Evolutionary conservation across 2,888 invertebrate genomes (phyloP).

Genomic region (Polydrusus tereticollis): DNA sequence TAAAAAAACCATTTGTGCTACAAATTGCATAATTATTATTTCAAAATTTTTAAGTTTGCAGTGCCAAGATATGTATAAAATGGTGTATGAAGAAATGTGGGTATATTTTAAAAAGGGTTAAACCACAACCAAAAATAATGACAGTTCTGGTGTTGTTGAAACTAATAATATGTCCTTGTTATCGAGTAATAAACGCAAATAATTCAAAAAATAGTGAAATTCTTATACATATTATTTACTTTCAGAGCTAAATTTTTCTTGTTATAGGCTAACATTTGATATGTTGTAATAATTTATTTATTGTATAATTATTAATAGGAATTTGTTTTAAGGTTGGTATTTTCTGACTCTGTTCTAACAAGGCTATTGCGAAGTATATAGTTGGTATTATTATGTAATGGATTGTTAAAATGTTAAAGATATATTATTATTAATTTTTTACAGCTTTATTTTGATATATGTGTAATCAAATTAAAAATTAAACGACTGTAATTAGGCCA

Average conservation of each 20-base stretch:
- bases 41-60: too few relatives aligned
- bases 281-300: neutral
- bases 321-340: slow-evolving; percentile 56
- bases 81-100: neutral
- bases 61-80: neutral
- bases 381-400: slow-evolving; percentile 60
- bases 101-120: slow-evolving; percentile 1
- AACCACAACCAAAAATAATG: too few relatives aligned
- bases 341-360: slow-evolving; percentile 63
- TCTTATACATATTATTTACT: neutral
- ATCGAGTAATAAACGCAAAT: neutral
- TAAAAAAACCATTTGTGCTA: too few relatives aligned
- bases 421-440: slow-evolving; percentile 62
- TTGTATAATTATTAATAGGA: neutral
- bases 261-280: neutral
- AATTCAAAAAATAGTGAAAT: neutral
- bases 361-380: slow-evolving; percentile 67
- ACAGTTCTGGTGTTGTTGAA: too few relatives aligned
- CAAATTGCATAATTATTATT: too few relatives aligned
- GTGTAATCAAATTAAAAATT: slow-evolving; percentile 38
- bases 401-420: slow-evolving; percentile 64
- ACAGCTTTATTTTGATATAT: slow-evolving; percentile 63
- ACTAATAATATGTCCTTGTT: too few relatives aligned
- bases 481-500: slow-evolving; percentile 35
- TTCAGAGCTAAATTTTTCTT: neutral